Evolutionary conservation across 2,113 vertebrate genomes (phyloP), one percentile per base, ranked within the genome.

Genomic region (Pterocles orientalis): DNA sequence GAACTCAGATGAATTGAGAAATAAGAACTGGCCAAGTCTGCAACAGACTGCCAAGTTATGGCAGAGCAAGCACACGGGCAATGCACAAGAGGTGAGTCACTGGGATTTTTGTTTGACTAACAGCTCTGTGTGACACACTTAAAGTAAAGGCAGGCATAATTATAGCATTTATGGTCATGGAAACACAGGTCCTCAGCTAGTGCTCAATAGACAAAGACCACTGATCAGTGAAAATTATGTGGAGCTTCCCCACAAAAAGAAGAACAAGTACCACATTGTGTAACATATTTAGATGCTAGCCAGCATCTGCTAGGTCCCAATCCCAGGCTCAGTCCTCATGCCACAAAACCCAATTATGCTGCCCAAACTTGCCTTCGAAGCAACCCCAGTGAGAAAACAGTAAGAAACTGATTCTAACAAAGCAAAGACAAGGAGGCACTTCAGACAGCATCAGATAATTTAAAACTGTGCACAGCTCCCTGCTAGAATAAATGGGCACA

Each of bases 401-500:
- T 69, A 75, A 92, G 87, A 79, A 87, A 72, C 50, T 9, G 65
- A 82, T 82, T 85, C 65, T 79, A 82, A 92, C 57, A 83, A 92
- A 91, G 66, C 77, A 65, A 88, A 94, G 80, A 90, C 86, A 96
- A 92, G 73, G 66, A 91, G 54, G 72, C 58, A 51, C 79, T 93
- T 95, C 88, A 79, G 89, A 91, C 91, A 69, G 66, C 65, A 72
- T 43, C 72, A 65, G 70, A 76, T 79, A 79, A 95, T 94, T 89
- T 89, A 79, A 79, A 93, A 68, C 41, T 33, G 39, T 1, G 5
- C 61, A 71, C 33, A 72, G 73, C 41, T 91, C 66, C 58, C 70
- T 73, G 54, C 61, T 53, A 94, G 83, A 92, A 87, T 79, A 92
- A 96, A 85, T 72, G 77, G 88, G 73, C n/a, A 92, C 92, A 94